Base-by-base conservation (phyloP, 2,888 invertebrate genomes). In the Aleiodes alternator region DNA sequence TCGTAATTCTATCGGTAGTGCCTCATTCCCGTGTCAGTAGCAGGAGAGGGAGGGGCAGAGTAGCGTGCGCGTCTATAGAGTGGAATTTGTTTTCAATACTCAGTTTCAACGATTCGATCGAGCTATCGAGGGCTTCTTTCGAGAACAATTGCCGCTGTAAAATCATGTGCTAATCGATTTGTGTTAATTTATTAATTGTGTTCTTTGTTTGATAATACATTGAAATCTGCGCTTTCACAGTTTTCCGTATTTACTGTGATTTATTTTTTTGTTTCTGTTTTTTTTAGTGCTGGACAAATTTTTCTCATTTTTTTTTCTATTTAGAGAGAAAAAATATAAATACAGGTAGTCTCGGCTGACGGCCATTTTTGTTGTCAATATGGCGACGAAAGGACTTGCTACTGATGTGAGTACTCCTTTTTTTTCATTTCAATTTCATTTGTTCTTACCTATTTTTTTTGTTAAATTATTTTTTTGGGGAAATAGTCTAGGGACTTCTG, bases 311-410 rank as follows among this genome's bases (percentile, higher is more conserved):
- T 66, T 29, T 31, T 11, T 50, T 73, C n/a, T 66, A 14, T 31
- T 7, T 50, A 72, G 75, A 69, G 64, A 61, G 72, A 72, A 50
- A 66, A 72, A 43, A 9, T 43, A 34, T 3, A 23, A 43, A 5
- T 16, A 73, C 77, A 77, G 77, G 76, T 78, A 76, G 61, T 51
- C 48, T 55, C 80, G 74, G 76, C 78, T 80, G 81, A 78, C 82
- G 80, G 84, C 83, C 84, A 83, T 84, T 81, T 81, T 83, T 85
- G 86, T 86, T 87, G 87, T 83, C 86, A 87, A 87, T 80, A 87
- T 87, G 87, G 87, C 87, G 87, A 85, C 86, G 76, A 87, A 87
- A 80, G 86, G 84, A 79, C 82, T 85, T 76, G 83, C 78, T 50
- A 78, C 80, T 61, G 87, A 87, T 85, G 87, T 87, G 79, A 86